Conservation (phyloP, 1,140 invertebrate species). For the Helicoverpa zea region DNA sequence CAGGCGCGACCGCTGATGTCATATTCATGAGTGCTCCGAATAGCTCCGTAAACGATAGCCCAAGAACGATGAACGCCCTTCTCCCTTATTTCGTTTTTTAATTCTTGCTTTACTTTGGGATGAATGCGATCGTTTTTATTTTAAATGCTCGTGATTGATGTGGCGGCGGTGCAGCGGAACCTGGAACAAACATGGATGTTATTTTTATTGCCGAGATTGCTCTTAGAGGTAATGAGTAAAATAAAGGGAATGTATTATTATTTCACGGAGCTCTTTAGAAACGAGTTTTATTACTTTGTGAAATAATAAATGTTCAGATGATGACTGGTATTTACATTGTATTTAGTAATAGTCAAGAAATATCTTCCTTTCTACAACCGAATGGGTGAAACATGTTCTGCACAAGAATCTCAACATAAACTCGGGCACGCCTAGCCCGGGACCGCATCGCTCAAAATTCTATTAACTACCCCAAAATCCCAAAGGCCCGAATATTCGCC, state of each 20-base stretch:
- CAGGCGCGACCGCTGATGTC: constrained; percentile 75
- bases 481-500: constrained; percentile 22
- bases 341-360: no score
- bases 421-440: constrained; percentile 15
- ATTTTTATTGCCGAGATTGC: constrained; percentile 29
- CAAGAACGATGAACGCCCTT: constrained; percentile 58
- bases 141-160: constrained; percentile 69
- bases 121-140: constrained; percentile 54
- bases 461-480: constrained; percentile 31
- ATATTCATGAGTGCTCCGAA: constrained; percentile 77
- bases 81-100: constrained; percentile 71
- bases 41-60: constrained; percentile 65
- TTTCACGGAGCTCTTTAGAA: background rate
- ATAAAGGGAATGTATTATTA: constrained; percentile 13
- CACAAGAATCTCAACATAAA: background rate
- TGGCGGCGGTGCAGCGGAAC: constrained; percentile 48
- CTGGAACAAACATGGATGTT: constrained; percentile 72
- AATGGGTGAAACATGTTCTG: background rate
- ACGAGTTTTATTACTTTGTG: background rate
- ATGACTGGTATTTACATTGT: no score
- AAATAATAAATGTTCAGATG: background rate
- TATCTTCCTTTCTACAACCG: background rate
- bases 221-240: constrained; percentile 35
- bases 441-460: constrained; percentile 21
- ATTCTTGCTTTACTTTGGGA: constrained; percentile 59